Conservation (phyloP, 1,140 invertebrate species). For the Stegodyphus mimosarum region DNA sequence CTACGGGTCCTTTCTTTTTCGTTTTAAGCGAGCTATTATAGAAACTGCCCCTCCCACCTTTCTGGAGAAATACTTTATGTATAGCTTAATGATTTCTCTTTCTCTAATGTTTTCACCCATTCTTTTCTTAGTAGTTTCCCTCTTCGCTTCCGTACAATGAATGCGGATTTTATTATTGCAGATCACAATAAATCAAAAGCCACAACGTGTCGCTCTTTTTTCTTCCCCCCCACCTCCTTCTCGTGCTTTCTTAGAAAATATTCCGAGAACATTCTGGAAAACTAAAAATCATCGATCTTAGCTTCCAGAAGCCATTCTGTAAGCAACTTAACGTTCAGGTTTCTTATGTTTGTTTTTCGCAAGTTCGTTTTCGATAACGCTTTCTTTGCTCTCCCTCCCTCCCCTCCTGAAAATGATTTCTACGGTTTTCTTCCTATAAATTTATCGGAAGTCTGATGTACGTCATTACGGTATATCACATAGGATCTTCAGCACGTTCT, state of each 20-base stretch:
- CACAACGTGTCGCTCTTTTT: constrained; percentile 1
- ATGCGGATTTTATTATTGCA: constrained; percentile 57
- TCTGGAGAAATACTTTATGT: not conserved
- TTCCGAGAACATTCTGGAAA: constrained; percentile 44
- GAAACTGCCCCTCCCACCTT: not conserved
- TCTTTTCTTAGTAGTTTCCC: constrained; percentile 5
- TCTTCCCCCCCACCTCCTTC: not conserved
- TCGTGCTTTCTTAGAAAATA: constrained; percentile 36
- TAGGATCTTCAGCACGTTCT: constrained; percentile 44
- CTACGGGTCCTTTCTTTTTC: not conserved
- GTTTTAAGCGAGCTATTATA: not conserved
- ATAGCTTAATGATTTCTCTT: constrained; percentile 37
- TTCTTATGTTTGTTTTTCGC: constrained; percentile 48
- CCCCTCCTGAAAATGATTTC: constrained; percentile 49
- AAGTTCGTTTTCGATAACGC: constrained; percentile 55
- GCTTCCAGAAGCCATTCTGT: constrained; percentile 43
- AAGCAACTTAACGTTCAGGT: constrained; percentile 51
- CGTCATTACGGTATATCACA: constrained; percentile 53
- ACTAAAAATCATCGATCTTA: constrained; percentile 55
- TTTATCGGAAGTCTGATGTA: constrained; percentile 52
- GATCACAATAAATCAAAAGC: constrained; percentile 58
- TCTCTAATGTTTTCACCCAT: constrained; percentile 38
- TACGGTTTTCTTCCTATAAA: constrained; percentile 49
- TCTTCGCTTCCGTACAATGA: constrained; percentile 27
- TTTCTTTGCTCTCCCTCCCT: constrained; percentile 39